Base-by-base conservation (phyloP, 2,797 vertebrate species). In the Lithobates sylvaticus region DNA sequence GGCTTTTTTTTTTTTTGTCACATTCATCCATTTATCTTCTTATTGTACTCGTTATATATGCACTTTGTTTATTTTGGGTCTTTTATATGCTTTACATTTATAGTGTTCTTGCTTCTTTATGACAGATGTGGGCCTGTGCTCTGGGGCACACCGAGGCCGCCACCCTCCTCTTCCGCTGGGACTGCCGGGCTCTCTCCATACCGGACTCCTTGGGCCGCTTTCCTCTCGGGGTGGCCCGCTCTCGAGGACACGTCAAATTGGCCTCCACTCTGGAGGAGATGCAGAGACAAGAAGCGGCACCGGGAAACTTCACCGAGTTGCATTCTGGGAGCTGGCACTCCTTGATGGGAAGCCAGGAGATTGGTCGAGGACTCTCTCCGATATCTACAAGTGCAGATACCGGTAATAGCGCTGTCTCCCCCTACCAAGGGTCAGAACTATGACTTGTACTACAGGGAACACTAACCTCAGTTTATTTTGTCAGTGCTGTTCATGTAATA, bases 71-170 rank as follows among this genome's bases (percentile, higher is more conserved):
- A 32, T 69, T 44, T 44, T 13, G 12, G 26, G 67, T 32, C 2
- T 21, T 70, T 3, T 36, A 18, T 36, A 18, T 54, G 50, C 50
- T 54, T 54, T 54, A 18, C 4, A 16, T 42, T 16, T n/a, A 29
- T 27, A 8, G 0, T 21, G 21, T 15, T 78, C 32, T 42, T 13
- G 3, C 5, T 21, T 34, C 39, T 26, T 67, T 58, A 18, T 47
- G 13, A 5, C 88, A 97, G 96, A 97, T 97, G 97, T 97, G 97
- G 97, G 97, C 97, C 2, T 98, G 97, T 64, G 97, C 97, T 6
- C 91, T 97, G n/a, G 97, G 97, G 21, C 97, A 97, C 92, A 91
- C 95, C 87, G 91, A 94, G 3, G 95, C 97, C 0, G 97, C 97
- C 0, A 95, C 95, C 90, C 91, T 96, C 21, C 93, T 98, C 68